Evolutionary conservation across 2,888 invertebrate genomes (phyloP), one percentile per base, ranked within the genome.

Genomic region (Tinea semifulvella): DNA sequence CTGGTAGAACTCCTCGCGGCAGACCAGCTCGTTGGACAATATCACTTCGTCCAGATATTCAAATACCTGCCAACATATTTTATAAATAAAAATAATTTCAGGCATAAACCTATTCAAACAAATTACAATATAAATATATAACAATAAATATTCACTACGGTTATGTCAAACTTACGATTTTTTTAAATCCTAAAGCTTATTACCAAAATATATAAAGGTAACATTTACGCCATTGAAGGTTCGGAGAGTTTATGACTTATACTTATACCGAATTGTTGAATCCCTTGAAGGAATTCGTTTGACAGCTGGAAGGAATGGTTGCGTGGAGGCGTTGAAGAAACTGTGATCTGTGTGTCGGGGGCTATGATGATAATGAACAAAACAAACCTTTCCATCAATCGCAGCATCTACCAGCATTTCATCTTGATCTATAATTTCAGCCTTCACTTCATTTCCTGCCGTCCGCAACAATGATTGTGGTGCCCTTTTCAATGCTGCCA

Each of bases 331-430:
- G n/a, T n/a, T n/a, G n/a, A n/a, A n/a, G n/a, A n/a, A n/a, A n/a
- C n/a, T n/a, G n/a, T n/a, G n/a, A n/a, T n/a, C n/a, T n/a, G n/a
- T n/a, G n/a, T n/a, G 22, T 22, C 22, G 22, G 8, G 8, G 22
- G 22, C 22, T 7, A 22, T 22, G 8, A 8, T 7, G 8, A 22
- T 22, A 7, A 14, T 36, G n/a, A 39, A 20, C 20, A 39, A 19
- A 1, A 10, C 50, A 48, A 19, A 79, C 81, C 65, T 86, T 86
- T 44, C 85, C 85, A 31, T 90, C 88, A 36, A 96, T 86, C 1
- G 95, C 92, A 4, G 87, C 84, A 56, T 94, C 92, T 1, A 94
- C 84, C 0, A 94, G 72, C 49, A 84, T 76, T 57, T 95, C 95
- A 60, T 95, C 95, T 51, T 91, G 89, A 53, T 92, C 92, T 28